A percentile compares a stretch with the other conserved stretches of the same genome.
phyloP scores from a whole-genome alignment of 2,113 vertebrate species.

The Anser brachyrhynchus region DNA sequence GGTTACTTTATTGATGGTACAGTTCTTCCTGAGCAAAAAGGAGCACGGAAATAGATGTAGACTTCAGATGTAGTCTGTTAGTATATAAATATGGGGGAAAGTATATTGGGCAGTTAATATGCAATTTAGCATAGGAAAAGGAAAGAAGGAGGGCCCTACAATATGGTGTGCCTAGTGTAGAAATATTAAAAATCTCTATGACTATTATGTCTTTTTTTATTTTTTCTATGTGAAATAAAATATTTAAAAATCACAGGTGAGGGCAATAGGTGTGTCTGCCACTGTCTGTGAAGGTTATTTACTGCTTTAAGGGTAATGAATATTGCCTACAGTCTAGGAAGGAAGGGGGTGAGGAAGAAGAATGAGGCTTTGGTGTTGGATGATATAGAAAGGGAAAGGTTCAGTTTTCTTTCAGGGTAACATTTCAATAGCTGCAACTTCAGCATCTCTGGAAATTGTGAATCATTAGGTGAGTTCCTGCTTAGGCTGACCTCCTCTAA shows the following conservation, averaged over 20 bases:
- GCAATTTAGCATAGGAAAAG: background rate
- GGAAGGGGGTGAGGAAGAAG: accelerated
- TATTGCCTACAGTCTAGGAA: background rate
- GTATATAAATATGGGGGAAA: background rate
- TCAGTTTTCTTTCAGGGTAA: background rate
- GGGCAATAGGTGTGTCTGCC: background rate
- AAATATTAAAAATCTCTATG: background rate
- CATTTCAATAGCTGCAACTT: background rate
- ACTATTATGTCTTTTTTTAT: background rate
- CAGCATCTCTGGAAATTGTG: background rate
- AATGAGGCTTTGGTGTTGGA: background rate
- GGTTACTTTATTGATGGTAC: background rate
- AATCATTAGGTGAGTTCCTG: background rate
- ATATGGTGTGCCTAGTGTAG: background rate
- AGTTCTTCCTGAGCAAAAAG: background rate
- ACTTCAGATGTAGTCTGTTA: background rate
- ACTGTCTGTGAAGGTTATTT: background rate
- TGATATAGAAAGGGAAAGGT: background rate
- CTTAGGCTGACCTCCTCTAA: background rate
- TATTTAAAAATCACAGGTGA: background rate
- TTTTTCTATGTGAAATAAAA: background rate
- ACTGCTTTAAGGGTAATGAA: background rate
- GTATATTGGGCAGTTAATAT: background rate
- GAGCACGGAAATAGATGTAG: background rate
- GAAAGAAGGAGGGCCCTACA: background rate